Evolutionary conservation across 2,797 vertebrate species (phyloP), one percentile per base, ranked within the genome.

Genomic region (Eupleurogrammus muticus): DNA sequence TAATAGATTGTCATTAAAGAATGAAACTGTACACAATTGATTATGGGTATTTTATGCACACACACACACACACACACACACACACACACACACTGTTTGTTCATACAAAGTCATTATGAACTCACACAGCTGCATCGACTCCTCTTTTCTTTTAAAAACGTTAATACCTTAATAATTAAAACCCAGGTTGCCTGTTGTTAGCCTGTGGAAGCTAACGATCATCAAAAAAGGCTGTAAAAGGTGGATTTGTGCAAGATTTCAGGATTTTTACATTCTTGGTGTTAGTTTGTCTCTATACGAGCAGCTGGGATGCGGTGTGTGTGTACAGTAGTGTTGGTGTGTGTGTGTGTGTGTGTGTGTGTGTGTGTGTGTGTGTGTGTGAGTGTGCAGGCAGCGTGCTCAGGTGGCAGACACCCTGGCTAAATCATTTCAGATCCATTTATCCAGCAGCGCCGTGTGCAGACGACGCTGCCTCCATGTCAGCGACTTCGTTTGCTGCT

Each of bases 371-470:
- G n/a, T n/a, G n/a, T n/a, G 55, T 59, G n/a, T 65, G 63, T 48
- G 32, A 38, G 50, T 59, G 21, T n/a, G 35, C 5, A 5, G 14
- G 38, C 32, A 58, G 34, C 28, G 86, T 77, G 83, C 87, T 89
- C 90, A 90, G 85, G 91, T 90, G 88, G 87, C 83, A 81, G 80
- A 86, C 77, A 88, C 87, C 79, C 82, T 79, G 68, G 80, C 82
- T 86, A 88, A 90, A 90, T 92, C 82, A 90, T 90, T 90, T 89
- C 86, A 90, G 71, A 91, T 91, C 89, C 91, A 92, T 92, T 91
- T 92, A 92, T 92, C 90, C 90, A 86, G 85, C 79, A 77, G 79
- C 74, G 84, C 85, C 70, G 82, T 77, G 81, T 71, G 79, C 81
- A 79, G 86, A 72, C 80, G 77, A 88, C 86, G 89, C 87, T 92